These are phyloP conservation scores for Amphipoea lucens DNA, from an alignment of 2,888 invertebrate genomes.

Conservation along the genomic window DNA sequence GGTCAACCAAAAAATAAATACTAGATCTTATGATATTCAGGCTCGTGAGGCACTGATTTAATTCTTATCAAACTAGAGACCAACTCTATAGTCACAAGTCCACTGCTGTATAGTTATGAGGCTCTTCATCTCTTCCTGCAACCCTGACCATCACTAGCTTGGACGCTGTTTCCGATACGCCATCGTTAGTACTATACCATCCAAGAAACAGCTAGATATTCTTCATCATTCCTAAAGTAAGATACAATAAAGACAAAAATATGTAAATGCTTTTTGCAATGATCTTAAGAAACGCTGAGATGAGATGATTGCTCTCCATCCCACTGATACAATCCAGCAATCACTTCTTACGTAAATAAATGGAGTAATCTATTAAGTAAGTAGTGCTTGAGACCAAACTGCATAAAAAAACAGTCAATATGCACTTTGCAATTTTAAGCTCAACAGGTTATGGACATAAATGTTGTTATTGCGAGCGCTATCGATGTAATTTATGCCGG, in stretches of 20 bases:
- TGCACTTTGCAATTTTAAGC: constrained; percentile 52
- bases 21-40: background rate
- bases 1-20: background rate
- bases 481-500: constrained; percentile 31
- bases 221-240: background rate
- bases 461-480: constrained; percentile 42
- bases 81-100: background rate
- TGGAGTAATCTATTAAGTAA: constrained; percentile 36
- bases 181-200: background rate
- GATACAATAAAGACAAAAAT: background rate
- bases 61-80: background rate
- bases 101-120: no score
- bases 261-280: constrained; percentile 11
- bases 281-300: constrained; percentile 18
- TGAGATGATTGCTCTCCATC: constrained; percentile 31
- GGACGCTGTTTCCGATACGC: background rate
- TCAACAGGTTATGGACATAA: constrained; percentile 51
- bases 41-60: background rate
- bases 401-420: constrained; percentile 45
- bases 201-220: background rate
- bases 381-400: constrained; percentile 16
- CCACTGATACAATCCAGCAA: constrained; percentile 14
- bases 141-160: background rate
- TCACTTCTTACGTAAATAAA: constrained; percentile 44
- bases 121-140: background rate